Evolutionary conservation across 2,888 invertebrate genomes (phyloP).

Genomic region (Danaus chrysippus): DNA sequence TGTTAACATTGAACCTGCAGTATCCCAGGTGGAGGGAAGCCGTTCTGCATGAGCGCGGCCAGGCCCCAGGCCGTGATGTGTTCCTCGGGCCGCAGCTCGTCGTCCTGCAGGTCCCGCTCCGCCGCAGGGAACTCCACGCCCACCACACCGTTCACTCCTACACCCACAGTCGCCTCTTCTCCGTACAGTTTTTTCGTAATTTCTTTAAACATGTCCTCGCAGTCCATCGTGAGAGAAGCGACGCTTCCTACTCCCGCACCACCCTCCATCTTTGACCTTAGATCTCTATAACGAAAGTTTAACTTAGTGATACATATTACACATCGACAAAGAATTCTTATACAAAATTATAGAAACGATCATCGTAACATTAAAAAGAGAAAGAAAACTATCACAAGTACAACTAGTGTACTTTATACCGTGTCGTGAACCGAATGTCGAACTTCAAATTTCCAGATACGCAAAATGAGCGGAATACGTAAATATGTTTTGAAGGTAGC

Average conservation of each 20-base stretch:
- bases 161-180: constrained; percentile 81
- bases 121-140: constrained; percentile 71
- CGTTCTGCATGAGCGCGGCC: constrained; percentile 87
- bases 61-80: constrained; percentile 86
- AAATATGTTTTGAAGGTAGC: background rate
- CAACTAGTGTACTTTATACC: too few relatives aligned
- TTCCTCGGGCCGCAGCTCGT: constrained; percentile 83
- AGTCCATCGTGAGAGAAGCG: constrained; percentile 81
- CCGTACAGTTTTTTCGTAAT: constrained; percentile 95
- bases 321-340: too few relatives aligned
- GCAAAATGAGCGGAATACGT: too few relatives aligned
- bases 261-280: constrained; percentile 60
- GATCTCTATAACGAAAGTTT: too few relatives aligned
- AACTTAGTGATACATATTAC: too few relatives aligned
- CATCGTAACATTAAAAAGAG: too few relatives aligned
- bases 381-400: too few relatives aligned
- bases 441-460: too few relatives aligned
- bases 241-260: constrained; percentile 65
- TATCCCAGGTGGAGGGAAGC: constrained; percentile 83
- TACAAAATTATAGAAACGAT: too few relatives aligned
- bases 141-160: constrained; percentile 53
- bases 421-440: too few relatives aligned
- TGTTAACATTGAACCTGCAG: constrained; percentile 52
- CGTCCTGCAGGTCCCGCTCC: constrained; percentile 72
- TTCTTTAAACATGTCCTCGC: constrained; percentile 94